These are phyloP conservation scores for Microchirus variegatus DNA, from an alignment of 2,797 vertebrate species.

Conservation along the genomic window DNA sequence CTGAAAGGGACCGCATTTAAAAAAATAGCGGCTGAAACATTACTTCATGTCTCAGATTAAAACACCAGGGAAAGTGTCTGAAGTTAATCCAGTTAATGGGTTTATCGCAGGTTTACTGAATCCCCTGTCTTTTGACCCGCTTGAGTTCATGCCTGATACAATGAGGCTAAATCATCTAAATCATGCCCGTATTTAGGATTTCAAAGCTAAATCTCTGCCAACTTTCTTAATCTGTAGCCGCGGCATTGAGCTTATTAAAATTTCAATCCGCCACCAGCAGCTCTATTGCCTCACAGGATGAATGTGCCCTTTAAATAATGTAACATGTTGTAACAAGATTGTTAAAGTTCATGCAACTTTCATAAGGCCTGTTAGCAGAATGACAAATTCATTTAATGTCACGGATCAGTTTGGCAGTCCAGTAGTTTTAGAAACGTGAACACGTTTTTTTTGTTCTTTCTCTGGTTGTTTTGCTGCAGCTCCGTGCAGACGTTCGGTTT, in stretches of 20 bases:
- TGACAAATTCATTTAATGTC: slow-evolving; percentile 68
- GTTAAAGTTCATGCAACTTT: slow-evolving; percentile 84
- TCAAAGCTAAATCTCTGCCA: slow-evolving; percentile 70
- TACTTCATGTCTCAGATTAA: slow-evolving; percentile 50
- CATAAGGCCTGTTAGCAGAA: slow-evolving; percentile 80
- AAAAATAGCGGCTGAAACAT: slow-evolving; percentile 38
- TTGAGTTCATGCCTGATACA: slow-evolving; percentile 53
- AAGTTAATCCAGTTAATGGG: slow-evolving; percentile 62
- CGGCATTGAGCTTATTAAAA: slow-evolving; percentile 75
- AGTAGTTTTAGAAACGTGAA: slow-evolving; percentile 38
- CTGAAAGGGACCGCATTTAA: slow-evolving; percentile 18
- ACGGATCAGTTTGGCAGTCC: slow-evolving; percentile 50
- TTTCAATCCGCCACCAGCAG: slow-evolving; percentile 71
- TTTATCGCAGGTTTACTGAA: slow-evolving; percentile 64
- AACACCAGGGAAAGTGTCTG: slow-evolving; percentile 37
- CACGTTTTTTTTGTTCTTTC: background rate
- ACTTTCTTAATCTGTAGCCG: slow-evolving; percentile 66
- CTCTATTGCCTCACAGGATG: slow-evolving; percentile 66
- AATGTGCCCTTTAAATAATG: slow-evolving; percentile 85
- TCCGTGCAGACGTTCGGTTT: slow-evolving; percentile 37
- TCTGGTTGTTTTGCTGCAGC: background rate
- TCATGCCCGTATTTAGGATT: slow-evolving; percentile 55
- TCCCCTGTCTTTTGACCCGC: slow-evolving; percentile 59
- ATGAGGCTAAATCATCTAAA: slow-evolving; percentile 53
- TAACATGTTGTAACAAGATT: slow-evolving; percentile 84